A percentile compares a stretch with the other conserved stretches of the same genome.
Conservation (phyloP, 2,797 vertebrate genomes). For the Schizopygopsis malacanthus region DNA sequence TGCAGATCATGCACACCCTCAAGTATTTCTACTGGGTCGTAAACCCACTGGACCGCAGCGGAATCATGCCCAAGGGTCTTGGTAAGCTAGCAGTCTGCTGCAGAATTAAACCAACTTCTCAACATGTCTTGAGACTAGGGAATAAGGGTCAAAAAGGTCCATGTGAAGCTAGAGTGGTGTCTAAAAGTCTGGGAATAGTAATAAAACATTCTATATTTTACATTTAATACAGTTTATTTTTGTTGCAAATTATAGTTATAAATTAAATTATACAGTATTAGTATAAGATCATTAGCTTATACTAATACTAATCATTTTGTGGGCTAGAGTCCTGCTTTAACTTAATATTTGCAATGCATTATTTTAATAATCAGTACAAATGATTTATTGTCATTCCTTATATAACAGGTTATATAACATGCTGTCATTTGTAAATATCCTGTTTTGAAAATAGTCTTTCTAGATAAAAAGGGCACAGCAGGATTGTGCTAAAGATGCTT, state of each 20-base stretch:
- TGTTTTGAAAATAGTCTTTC: background rate
- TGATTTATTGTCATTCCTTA: background rate
- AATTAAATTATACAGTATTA: background rate
- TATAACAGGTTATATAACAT: background rate
- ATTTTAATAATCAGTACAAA: background rate
- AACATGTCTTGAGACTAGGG: background rate
- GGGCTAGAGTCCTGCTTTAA: background rate
- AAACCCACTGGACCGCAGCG: conserved; percentile 95
- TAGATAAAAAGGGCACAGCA: background rate
- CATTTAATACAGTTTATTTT: background rate
- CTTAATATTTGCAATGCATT: background rate
- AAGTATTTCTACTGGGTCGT: conserved; percentile 97
- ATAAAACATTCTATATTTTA: background rate
- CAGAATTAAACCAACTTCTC: conserved; percentile 23
- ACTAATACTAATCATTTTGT: background rate
- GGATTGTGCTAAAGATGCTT: background rate
- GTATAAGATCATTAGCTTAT: background rate
- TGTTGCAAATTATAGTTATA: background rate
- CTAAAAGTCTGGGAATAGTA: background rate
- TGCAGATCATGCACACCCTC: conserved; percentile 94
- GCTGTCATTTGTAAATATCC: background rate
- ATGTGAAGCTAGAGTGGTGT: background rate
- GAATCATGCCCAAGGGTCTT: conserved; percentile 89
- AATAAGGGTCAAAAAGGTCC: background rate
- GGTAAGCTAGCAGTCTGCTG: conserved; percentile 75